Percentiles rank a stretch among this genome's conserved stretches.
phyloP scores from a whole-genome alignment of 2,113 vertebrate species.

The Peromyscus maniculatus region DNA sequence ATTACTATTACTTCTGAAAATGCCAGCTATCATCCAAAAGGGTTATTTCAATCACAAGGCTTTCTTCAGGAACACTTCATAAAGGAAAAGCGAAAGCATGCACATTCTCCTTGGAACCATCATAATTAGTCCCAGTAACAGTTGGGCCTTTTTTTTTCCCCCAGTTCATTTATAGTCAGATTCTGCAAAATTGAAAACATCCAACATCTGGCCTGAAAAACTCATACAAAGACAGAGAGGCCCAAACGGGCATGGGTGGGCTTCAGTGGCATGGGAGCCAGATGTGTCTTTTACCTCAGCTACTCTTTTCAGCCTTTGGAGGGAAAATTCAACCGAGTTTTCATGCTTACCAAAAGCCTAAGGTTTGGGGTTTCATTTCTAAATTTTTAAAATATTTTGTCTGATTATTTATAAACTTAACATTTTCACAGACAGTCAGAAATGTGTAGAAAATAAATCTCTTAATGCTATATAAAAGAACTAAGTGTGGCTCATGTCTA shows the following conservation, averaged over 20 bases:
- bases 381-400: constrained; percentile 54
- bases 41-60: constrained; percentile 78
- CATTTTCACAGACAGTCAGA: constrained; percentile 24
- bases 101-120: constrained; percentile 77
- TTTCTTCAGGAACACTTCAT: constrained; percentile 79
- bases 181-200: constrained; percentile 84
- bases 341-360: constrained; percentile 37
- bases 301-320: constrained; percentile 72
- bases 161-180: constrained; percentile 83
- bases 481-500: neutral
- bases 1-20: constrained; percentile 73
- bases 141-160: constrained; percentile 77
- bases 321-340: constrained; percentile 59
- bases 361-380: neutral
- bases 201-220: constrained; percentile 83
- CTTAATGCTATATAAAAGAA: constrained; percentile 23
- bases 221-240: constrained; percentile 75
- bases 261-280: constrained; percentile 67
- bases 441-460: constrained; percentile 50
- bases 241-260: constrained; percentile 77
- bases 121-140: constrained; percentile 84
- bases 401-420: constrained; percentile 29
- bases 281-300: constrained; percentile 77
- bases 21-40: constrained; percentile 69
- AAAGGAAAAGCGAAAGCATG: constrained; percentile 74